Evolutionary conservation across 2,113 vertebrate species (phyloP).

Genomic region (Hemibagrus wyckioides): DNA sequence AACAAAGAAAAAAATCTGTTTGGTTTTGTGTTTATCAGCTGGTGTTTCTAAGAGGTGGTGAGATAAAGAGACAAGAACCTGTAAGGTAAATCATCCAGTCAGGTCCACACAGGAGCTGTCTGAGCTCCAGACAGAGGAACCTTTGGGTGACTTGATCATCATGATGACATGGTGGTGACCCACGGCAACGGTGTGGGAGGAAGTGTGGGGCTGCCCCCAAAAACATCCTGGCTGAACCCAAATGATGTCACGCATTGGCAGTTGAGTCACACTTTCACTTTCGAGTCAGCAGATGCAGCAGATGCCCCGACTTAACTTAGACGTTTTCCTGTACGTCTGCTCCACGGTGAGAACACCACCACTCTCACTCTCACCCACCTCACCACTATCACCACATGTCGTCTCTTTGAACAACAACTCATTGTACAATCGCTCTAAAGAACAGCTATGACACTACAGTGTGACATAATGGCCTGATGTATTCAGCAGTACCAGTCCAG

Average conservation of each 20-base stretch:
- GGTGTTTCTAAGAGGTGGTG: too few species aligned
- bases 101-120: neutral
- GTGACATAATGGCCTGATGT: conserved; percentile 37
- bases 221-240: neutral
- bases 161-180: neutral
- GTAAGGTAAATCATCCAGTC: neutral
- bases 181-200: neutral
- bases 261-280: neutral
- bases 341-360: conserved; percentile 16
- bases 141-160: conserved; percentile 18
- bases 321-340: neutral
- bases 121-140: conserved; percentile 23
- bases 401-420: conserved; percentile 33
- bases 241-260: neutral
- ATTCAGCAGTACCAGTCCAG: conserved; percentile 45
- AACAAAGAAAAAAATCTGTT: neutral
- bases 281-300: neutral
- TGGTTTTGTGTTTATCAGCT: too few species aligned
- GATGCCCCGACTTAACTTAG: neutral
- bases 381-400: neutral
- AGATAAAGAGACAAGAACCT: neutral
- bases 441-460: conserved; percentile 5
- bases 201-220: neutral
- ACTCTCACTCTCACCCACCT: neutral
- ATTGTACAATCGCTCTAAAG: conserved; percentile 16